Percentiles rank a stretch among this genome's conserved stretches.
Conservation (phyloP, 2,113 vertebrate genomes). For the Coregonus clupeaformis region DNA sequence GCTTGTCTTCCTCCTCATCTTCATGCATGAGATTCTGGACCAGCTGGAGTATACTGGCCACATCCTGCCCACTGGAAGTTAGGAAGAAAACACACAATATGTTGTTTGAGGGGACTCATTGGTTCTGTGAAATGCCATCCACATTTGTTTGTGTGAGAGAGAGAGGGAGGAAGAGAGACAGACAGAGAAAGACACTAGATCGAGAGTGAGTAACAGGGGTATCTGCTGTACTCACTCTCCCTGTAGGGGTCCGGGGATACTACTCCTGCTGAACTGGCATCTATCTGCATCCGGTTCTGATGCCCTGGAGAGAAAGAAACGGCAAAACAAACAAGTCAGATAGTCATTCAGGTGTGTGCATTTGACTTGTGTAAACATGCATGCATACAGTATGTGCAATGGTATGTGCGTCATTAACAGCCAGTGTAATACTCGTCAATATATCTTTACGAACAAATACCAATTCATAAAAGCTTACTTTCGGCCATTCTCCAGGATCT, state of each 20-base stretch:
- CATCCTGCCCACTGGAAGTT: slow-evolving; percentile 84
- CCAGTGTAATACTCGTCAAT: too few species aligned
- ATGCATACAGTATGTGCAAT: not conserved
- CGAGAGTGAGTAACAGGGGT: not conserved
- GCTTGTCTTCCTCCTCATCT: slow-evolving; percentile 82
- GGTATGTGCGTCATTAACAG: not conserved
- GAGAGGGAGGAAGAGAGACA: not conserved
- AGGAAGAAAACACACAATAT: slow-evolving; percentile 14
- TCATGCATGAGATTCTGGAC: slow-evolving; percentile 93
- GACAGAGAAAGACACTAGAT: not conserved
- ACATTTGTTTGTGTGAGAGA: not conserved
- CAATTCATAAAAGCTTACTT: slow-evolving; percentile 65
- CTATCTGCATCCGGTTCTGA: slow-evolving; percentile 74
- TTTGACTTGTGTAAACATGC: not conserved
- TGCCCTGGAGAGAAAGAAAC: slow-evolving; percentile 70
- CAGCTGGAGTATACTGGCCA: slow-evolving; percentile 85
- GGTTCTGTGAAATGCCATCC: not conserved
- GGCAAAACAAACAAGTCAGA: slow-evolving; percentile 17
- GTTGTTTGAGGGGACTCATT: not conserved
- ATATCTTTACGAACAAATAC: not conserved
- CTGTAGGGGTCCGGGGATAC: slow-evolving; percentile 92
- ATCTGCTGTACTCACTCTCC: slow-evolving; percentile 78
- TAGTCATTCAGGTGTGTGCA: not conserved
- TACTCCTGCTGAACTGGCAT: slow-evolving; percentile 71
- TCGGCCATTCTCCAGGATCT: slow-evolving; percentile 84